Base-by-base conservation (phyloP, 1,140 invertebrate genomes). In the Carcinoscorpius rotundicauda region DNA sequence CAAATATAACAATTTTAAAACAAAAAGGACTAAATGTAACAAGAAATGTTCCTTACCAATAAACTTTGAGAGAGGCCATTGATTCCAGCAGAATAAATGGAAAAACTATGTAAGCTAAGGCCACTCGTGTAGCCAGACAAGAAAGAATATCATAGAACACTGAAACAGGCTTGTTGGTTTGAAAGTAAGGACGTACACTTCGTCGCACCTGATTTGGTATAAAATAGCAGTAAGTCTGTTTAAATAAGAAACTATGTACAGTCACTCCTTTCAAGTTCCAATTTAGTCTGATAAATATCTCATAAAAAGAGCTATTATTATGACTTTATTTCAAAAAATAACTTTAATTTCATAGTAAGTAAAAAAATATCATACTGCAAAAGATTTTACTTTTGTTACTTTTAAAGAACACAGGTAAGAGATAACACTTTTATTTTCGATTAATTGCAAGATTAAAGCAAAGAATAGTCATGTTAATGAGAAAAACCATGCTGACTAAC, bases 51-150 rank as follows among this genome's bases (percentile, higher is more conserved):
- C 84, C 82, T 82, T 79, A 87, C 86, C 79, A 77, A 77, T 85
- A 87, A 69, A 88, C 73, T 68, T 75, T 75, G 64, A 88, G 73
- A 69, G 83, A 82, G 63, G 84, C 78, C 72, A 81, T 78, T 64
- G 94, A 86, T 74, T 94, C 89, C 66, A 95, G 80, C n/a, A 95
- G 73, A 63, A 96, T 82, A 77, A 97, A 96, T 69, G 89, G 88
- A 72, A 92, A 91, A 48, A 88, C 89, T 50, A 88, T 82, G 74
- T 96, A 97, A 50, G 86, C 85, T 81, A 96, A 84, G 59, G 86
- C 79, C 49, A 95, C 73, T 70, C 89, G 82, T n/a, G 91, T 93
- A 6, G 83, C 80, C 49, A 88, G 71, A 72, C 89, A 86, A 51
- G 91, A 88, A 53, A 89, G 62, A 57, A 84, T 75, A 76, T 94